Evolutionary conservation across 2,113 vertebrate species (phyloP), one percentile per base, ranked within the genome.

Genomic region (Sylvietta virens): DNA sequence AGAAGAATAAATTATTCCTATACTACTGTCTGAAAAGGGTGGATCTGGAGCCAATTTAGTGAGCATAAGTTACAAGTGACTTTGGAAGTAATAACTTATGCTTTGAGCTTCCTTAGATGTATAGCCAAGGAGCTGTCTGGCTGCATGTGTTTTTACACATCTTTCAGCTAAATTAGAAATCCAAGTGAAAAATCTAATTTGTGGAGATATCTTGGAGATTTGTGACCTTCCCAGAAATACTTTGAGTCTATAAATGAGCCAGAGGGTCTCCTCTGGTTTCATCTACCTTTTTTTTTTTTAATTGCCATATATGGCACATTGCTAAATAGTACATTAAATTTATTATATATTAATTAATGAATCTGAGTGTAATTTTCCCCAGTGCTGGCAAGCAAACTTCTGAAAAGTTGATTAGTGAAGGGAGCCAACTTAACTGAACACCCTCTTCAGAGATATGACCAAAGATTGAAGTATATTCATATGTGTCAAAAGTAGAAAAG

Each of bases 1-100:
- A 97, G 93, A 95, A 96, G 77, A 96, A 93, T 95, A 96, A 96
- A 97, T 97, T 97, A 96, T 95, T 94, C 50, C 42, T 87, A 23
- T 92, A 94, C 83, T 96, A 70, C 76, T 88, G 90, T 95, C 91
- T 92, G 85, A 93, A 94, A 65, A 81, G 80, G 76, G 81, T 93
- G 87, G 91, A 85, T 96, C 96, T 97, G 85, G 94, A 95, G 95
- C 96, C 94, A 90, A 97, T 97, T 97, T 97, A 96, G 81, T 88
- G 71, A 96, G 74, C 82, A n/a, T 91, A 86, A 92, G 83, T 93
- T 97, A 92, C 94, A 95, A 95, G 88, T 95, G 90, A 83, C 86
- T 86, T 93, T 96, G 92, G 86, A 96, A 87, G 86, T 83, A 92
- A 95, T 94, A 89, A 91, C 80, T 93, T 95, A 95, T 45, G 79